Conservation (phyloP, 2,888 invertebrate genomes). For the Drosophila multiciliata region DNA sequence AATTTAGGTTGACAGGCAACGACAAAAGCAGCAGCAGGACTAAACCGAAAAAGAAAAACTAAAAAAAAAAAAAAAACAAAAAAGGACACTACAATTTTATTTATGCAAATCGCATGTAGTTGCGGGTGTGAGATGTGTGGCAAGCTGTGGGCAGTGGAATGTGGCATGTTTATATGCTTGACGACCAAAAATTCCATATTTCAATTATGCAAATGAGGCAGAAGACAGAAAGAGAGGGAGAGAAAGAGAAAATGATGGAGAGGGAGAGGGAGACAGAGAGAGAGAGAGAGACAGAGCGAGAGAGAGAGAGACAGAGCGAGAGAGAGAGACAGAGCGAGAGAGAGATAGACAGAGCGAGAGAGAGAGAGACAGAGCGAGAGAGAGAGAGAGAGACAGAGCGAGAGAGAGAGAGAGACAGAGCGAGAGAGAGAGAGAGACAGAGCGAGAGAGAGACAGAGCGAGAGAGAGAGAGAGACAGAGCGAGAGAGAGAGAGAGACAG, state of each 20-base stretch:
- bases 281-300: too few relatives aligned
- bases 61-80: not conserved
- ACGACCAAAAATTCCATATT: conserved; percentile 67
- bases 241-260: not conserved
- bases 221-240: not conserved
- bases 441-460: too few relatives aligned
- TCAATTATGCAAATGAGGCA: conserved; percentile 76
- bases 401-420: conserved; percentile 3
- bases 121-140: conserved; percentile 17
- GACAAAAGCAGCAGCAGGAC: conserved; percentile 38
- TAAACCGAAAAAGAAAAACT: not conserved
- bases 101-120: conserved; percentile 68
- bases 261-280: not conserved
- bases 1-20: conserved; percentile 70
- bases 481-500: too few relatives aligned
- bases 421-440: not conserved
- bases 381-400: too few relatives aligned
- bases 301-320: too few relatives aligned
- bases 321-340: too few relatives aligned
- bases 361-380: not conserved
- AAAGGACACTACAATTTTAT: conserved; percentile 63
- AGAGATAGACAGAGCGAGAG: not conserved
- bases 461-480: conserved; percentile 3
- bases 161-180: conserved; percentile 15
- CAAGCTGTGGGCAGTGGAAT: conserved; percentile 3